Base-by-base conservation (phyloP, 2,888 invertebrate species). In the Spilarctia lutea region DNA sequence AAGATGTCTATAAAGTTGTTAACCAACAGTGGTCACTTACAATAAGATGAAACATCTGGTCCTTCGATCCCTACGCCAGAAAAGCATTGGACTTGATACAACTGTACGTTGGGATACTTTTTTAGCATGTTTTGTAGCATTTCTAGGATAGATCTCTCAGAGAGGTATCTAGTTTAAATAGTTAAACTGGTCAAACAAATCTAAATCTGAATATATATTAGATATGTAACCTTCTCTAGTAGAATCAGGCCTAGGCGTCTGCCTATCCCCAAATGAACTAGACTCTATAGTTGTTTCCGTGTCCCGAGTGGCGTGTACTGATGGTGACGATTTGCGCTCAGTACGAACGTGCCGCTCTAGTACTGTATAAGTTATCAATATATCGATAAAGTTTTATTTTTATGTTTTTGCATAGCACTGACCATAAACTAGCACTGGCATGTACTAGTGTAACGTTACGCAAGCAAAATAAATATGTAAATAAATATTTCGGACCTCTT, bases 291-390 rank as follows among this genome's bases (percentile, higher is more conserved):
- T 63, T 75, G 73, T 75, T 72, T 77, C 75, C 70, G 48, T 56
- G 71, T 48, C 48, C 65, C 69, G 78, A 83, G 74, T 81, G 83
- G 76, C 85, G 73, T 72, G 56, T 74, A 85, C 76, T 73, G 71
- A 85, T 83, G 76, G 74, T 71, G 65, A 71, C 67, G 75, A 83
- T 85, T 85, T 83, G 76, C 77, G 75, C 66, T 67, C 80, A 78
- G 74, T 73, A 70, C 52, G 42, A 75, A 30, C 72, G 52, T 68
- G 68, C 48, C 33, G 48, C 69, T 30, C 24, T 74, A 85, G 85
- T 71, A 76, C 63, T 52, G 80, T 24, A 56, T 7, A 30, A 0
- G 0, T 68, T 8, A 20, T 77, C 71, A 74, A 82, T 56, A 56
- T 65, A 18, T 63, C 63, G 67, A 67, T 27, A 33, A 30, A 33